Percentiles rank a stretch among this genome's conserved stretches.
phyloP scores from a whole-genome alignment of 2,888 invertebrate genomes.

The Drosophila neotestacea region DNA sequence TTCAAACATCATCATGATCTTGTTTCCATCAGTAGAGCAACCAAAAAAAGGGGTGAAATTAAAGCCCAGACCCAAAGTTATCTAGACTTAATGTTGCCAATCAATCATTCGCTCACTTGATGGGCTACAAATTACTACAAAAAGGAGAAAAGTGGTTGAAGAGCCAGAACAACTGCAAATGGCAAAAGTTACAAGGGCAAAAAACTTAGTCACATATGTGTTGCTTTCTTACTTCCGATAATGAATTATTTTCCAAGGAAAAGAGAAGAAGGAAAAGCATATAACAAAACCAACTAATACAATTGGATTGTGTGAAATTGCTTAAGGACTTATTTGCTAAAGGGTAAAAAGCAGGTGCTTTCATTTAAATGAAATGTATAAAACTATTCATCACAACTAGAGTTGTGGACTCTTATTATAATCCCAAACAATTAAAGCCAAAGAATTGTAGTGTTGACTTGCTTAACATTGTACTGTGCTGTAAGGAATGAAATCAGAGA shows the following conservation, averaged over 20 bases:
- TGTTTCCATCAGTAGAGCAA: background rate
- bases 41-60: conserved; percentile 33
- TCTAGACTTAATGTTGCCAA: conserved; percentile 53
- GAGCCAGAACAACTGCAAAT: conserved; percentile 37
- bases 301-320: background rate
- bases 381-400: background rate
- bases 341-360: background rate
- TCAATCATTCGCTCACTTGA: conserved; percentile 61
- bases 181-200: conserved; percentile 52
- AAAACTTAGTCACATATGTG: conserved; percentile 46
- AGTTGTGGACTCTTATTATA: background rate
- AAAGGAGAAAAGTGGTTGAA: conserved; percentile 36
- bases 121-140: conserved; percentile 59
- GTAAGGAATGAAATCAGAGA: background rate
- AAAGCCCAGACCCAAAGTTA: conserved; percentile 39
- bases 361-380: background rate
- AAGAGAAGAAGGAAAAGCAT: background rate
- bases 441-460: conserved; percentile 1
- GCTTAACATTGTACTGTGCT: background rate
- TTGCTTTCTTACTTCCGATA: conserved; percentile 29
- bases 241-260: conserved; percentile 42
- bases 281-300: background rate
- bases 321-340: background rate
- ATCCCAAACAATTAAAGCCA: background rate
- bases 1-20: conserved; percentile 18